Percentiles rank a stretch among this genome's conserved stretches.
phyloP scores from a whole-genome alignment of 2,113 vertebrate genomes.

The Crotalus viridis region DNA sequence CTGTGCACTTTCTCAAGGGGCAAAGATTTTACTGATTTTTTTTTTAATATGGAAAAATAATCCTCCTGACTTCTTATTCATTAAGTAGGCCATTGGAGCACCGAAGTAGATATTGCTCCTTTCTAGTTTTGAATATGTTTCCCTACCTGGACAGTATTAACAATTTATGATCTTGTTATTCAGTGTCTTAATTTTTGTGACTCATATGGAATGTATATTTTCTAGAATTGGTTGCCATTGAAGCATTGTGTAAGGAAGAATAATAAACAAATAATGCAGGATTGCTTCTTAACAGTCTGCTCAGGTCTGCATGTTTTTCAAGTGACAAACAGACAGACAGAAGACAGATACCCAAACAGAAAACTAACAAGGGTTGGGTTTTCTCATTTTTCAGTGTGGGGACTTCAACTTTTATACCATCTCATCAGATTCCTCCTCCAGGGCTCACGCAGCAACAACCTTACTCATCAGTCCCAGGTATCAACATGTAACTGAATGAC shows the following conservation, averaged over 20 bases:
- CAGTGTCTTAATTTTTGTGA: background rate
- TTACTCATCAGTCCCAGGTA: conserved; percentile 75
- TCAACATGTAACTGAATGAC: background rate
- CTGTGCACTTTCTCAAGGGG: background rate
- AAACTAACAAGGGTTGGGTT: background rate
- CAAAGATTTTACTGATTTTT: background rate
- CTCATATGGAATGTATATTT: background rate
- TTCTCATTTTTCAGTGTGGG: conserved; percentile 52
- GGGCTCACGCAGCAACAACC: conserved; percentile 61
- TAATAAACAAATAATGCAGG: background rate
- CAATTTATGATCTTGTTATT: background rate
- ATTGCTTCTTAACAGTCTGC: background rate
- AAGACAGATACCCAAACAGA: background rate
- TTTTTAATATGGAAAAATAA: background rate
- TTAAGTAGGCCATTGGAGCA: background rate
- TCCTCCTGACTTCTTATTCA: background rate
- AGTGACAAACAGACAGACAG: background rate
- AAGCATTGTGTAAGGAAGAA: background rate
- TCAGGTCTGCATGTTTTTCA: background rate
- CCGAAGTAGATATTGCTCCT: background rate
- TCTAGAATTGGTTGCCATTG: background rate
- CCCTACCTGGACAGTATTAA: background rate
- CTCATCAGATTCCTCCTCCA: conserved; percentile 56
- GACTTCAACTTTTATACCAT: conserved; percentile 47
- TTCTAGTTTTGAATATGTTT: background rate